Evolutionary conservation across 2,113 vertebrate species (phyloP).

Genomic region (Dolichotis patagonum): DNA sequence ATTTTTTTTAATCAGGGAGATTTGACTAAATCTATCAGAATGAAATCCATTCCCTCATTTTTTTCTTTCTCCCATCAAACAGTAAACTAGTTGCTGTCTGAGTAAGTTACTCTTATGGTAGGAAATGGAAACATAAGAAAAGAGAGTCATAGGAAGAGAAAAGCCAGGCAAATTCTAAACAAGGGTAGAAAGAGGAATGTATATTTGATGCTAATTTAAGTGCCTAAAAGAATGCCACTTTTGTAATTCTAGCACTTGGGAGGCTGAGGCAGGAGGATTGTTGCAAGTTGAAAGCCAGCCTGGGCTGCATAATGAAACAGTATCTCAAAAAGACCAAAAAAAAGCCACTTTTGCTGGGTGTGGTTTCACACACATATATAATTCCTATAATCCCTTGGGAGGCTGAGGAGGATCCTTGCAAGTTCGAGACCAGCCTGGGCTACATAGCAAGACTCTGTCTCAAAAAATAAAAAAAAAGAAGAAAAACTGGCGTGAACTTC

Average conservation of each 20-base stretch:
- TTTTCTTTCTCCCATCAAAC: not conserved
- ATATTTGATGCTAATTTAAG: conserved; percentile 39
- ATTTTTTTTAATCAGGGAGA: not conserved
- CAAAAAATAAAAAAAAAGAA: not conserved
- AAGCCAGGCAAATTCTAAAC: not conserved
- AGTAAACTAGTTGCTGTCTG: not conserved
- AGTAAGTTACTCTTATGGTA: not conserved
- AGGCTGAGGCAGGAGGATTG: not conserved
- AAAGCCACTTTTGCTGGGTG: no score
- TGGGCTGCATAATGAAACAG: not conserved
- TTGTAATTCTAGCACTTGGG: not conserved
- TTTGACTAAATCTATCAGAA: conserved; percentile 15
- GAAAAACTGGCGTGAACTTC: conserved; percentile 34
- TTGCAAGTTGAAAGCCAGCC: not conserved
- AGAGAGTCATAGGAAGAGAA: not conserved
- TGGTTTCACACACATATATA: no score
- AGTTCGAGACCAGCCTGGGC: not conserved
- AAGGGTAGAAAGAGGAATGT: not conserved
- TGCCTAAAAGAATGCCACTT: not conserved
- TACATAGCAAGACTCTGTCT: not conserved
- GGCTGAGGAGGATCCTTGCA: not conserved
- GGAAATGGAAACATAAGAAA: conserved; percentile 42
- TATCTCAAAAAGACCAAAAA: no score
- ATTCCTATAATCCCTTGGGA: not conserved
- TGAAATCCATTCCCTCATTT: conserved; percentile 32